phyloP scores from a whole-genome alignment of 2,888 invertebrate genomes.

The Metopia argyrocephala region DNA sequence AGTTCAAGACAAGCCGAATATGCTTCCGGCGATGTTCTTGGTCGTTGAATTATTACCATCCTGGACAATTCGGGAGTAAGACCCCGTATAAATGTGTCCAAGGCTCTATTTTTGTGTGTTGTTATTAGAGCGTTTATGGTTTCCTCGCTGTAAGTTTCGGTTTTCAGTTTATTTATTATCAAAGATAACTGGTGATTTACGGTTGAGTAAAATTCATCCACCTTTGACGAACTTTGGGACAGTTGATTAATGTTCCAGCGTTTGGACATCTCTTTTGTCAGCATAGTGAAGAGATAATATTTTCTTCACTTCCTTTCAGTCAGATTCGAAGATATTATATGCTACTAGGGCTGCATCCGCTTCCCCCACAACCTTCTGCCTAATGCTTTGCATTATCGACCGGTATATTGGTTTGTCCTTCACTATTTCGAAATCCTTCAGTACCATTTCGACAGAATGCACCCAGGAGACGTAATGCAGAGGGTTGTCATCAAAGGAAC shows the following conservation, averaged over 20 bases:
- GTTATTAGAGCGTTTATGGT: no score
- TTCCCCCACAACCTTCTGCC: constrained; percentile 51
- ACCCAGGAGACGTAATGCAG: no score
- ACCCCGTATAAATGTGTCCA: constrained; percentile 57
- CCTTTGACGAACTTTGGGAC: neutral
- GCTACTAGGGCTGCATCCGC: constrained; percentile 49
- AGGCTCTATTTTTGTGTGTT: constrained; percentile 45
- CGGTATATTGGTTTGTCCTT: constrained; percentile 51
- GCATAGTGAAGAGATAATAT: constrained; percentile 63
- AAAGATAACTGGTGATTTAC: constrained; percentile 61
- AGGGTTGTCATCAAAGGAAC: constrained; percentile 8
- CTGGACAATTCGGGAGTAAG: constrained; percentile 35
- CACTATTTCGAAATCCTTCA: no score
- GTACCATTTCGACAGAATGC: no score
- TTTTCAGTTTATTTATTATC: constrained; percentile 62
- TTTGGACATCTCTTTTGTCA: constrained; percentile 61
- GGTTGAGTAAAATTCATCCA: constrained; percentile 54
- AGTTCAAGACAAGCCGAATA: no score
- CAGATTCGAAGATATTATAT: constrained; percentile 47
- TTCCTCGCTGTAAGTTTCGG: no score
- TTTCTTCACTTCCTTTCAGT: constrained; percentile 58
- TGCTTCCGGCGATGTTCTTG: neutral
- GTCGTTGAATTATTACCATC: constrained; percentile 26
- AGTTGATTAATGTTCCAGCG: constrained; percentile 59
- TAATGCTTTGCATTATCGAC: constrained; percentile 47